Conservation (phyloP, 1,140 invertebrate species). For the Saccostrea cuccullata region DNA sequence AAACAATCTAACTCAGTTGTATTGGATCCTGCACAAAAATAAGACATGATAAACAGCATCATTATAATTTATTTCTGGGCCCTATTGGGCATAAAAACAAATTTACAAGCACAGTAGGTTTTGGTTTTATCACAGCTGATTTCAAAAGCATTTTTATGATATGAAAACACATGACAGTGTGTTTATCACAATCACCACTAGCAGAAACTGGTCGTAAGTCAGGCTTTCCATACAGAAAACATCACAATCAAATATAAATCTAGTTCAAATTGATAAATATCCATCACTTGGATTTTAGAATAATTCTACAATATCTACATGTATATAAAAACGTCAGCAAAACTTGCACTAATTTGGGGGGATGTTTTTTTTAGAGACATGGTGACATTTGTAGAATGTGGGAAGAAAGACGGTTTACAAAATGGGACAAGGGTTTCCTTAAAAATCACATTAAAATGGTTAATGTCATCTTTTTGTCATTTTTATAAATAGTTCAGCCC, state of each 20-base stretch:
- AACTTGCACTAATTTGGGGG: neutral
- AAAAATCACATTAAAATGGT: too few species aligned
- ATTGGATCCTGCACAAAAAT: neutral
- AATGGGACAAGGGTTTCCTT: too few species aligned
- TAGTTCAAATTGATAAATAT: neutral
- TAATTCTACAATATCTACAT: neutral
- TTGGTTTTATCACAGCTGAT: slow-evolving; percentile 12
- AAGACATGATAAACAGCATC: neutral
- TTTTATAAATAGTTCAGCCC: too few species aligned
- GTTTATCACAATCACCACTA: neutral
- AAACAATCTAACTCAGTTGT: too few species aligned
- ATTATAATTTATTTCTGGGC: slow-evolving; percentile 7
- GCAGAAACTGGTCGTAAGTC: neutral
- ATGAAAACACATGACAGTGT: slow-evolving; percentile 1
- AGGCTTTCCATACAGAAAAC: neutral
- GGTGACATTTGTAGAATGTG: neutral
- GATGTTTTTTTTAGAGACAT: neutral
- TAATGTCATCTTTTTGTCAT: too few species aligned
- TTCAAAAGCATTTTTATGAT: neutral
- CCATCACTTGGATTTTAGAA: neutral
- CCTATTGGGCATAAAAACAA: neutral
- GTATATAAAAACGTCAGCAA: neutral
- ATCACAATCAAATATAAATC: neutral
- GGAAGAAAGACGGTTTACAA: neutral
- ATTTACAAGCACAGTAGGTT: slow-evolving; percentile 13